Evolutionary conservation across 2,113 vertebrate genomes (phyloP).

Genomic region (Sialia sialis): DNA sequence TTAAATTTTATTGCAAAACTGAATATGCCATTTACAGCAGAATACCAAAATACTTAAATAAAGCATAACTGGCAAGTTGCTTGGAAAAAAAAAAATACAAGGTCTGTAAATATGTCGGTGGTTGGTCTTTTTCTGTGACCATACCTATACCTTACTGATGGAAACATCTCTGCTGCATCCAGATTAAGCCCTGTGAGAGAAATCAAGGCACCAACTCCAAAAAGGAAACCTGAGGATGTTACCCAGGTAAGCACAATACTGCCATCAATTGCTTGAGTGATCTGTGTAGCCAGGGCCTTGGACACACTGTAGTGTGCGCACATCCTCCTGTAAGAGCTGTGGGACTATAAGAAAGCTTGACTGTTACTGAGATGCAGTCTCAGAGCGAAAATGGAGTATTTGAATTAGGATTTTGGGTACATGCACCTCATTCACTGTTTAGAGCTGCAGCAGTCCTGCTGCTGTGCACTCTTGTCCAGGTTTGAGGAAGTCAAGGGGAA

Average conservation of each 20-base stretch:
- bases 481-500: neutral
- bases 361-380: neutral
- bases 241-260: neutral
- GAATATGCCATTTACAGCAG: neutral
- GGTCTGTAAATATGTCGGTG: neutral
- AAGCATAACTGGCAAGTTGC: neutral
- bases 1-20: neutral
- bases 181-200: neutral
- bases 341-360: neutral
- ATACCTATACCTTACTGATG: neutral
- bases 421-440: neutral
- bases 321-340: neutral
- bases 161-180: neutral
- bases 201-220: neutral
- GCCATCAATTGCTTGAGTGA: neutral
- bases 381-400: neutral
- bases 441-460: accelerated
- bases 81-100: neutral
- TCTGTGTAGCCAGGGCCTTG: neutral
- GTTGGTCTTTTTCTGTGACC: neutral
- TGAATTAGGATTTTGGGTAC: neutral
- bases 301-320: neutral
- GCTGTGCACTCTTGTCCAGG: neutral
- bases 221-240: neutral
- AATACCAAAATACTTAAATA: neutral